Percentiles rank a stretch among this genome's conserved stretches.
Evolutionary conservation across 2,797 vertebrate genomes (phyloP).

Genomic region (Sebastes cheni): DNA sequence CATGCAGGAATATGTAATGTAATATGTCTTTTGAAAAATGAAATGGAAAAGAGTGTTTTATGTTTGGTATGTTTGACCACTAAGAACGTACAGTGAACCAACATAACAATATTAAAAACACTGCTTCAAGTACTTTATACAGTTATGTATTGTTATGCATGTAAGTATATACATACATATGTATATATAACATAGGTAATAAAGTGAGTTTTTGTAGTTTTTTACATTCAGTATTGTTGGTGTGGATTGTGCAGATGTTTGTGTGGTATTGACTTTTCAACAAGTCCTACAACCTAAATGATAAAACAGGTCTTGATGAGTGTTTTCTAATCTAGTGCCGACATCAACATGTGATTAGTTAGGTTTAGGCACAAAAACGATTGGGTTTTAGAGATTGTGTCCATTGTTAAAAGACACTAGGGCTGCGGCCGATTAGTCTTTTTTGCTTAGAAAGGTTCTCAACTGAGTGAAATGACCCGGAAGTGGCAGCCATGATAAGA

Average conservation of each 20-base stretch:
- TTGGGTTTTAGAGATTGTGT: background rate
- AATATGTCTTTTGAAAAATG: background rate
- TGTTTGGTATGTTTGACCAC: background rate
- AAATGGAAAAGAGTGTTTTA: background rate
- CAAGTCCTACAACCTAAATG: background rate
- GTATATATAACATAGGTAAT: background rate
- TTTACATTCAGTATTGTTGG: background rate
- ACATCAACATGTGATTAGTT: background rate
- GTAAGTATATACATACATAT: background rate
- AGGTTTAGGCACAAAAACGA: background rate
- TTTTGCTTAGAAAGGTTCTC: no score
- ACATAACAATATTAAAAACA: no score
- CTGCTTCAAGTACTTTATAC: background rate
- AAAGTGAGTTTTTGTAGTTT: background rate
- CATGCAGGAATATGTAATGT: background rate
- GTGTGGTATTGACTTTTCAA: background rate
- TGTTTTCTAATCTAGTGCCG: background rate
- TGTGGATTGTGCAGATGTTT: background rate
- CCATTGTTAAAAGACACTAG: background rate
- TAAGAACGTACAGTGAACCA: background rate
- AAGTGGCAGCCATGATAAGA: no score
- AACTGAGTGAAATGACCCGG: no score
- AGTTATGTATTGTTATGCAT: background rate
- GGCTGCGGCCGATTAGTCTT: no score
- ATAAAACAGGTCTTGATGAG: background rate